Evolutionary conservation across 2,888 invertebrate genomes (phyloP), one percentile per base, ranked within the genome.

Genomic region (Drosophila peninsularis): DNA sequence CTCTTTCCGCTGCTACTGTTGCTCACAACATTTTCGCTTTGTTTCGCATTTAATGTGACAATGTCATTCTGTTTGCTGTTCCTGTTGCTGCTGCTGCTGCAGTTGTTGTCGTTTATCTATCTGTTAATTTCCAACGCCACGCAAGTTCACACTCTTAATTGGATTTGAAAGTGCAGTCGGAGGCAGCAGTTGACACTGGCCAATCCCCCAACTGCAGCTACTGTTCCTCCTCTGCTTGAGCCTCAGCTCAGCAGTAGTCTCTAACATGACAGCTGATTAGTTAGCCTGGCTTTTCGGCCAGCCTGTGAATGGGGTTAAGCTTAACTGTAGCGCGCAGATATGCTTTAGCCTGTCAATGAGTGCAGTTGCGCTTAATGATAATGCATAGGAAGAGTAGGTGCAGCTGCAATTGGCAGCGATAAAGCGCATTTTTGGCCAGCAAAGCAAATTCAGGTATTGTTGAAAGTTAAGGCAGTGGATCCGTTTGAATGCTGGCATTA

Each of bases 71-170:
- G 71, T 53, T 53, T 53, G 52, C 36, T 36, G 36, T n/a, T 50
- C 13, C 34, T 62, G 49, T 11, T 50, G 19, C 34, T 62, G 49
- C n/a, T 49, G 32, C 17, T 34, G 49, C 17, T 69, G 65, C 45
- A 30, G 17, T 49, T 63, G 54, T 62, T 57, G 60, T 60, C 71
- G 58, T 70, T 80, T 87, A 81, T 84, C 87, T 80, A 73, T 62
- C 70, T 86, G 87, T 83, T 88, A 86, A 83, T 84, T 88, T 84
- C 63, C 70, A 70, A 64, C 78, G 64, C 82, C 63, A 52, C 62
- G 82, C 89, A 85, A 85, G 84, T 89, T 89, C 85, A 84, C 89
- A 85, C 82, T 88, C 85, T 89, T 86, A 86, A 86, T 86, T 86
- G 86, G 89, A 86, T 86, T 86, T 87, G 89, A 86, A 86, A 89